Percentiles rank a stretch among this genome's conserved stretches.
Conservation (phyloP, 1,140 invertebrate genomes). For the Camponotus pennsylvanicus region DNA sequence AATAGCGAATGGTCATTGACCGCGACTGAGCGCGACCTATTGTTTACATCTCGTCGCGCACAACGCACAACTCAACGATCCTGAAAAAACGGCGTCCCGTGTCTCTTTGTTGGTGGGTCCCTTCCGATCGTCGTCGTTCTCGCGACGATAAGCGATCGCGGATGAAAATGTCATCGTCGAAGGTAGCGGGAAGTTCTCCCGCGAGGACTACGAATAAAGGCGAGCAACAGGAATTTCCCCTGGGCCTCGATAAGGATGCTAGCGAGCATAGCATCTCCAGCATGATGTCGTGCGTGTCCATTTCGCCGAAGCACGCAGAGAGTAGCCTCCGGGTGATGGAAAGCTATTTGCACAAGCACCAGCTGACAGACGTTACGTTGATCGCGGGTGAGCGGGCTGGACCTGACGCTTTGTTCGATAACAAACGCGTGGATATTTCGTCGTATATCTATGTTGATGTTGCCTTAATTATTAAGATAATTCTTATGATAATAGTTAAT, state of each 20-base stretch:
- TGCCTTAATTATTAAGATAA: background rate
- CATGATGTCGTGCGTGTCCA: conserved; percentile 78
- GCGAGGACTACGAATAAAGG: conserved; percentile 49
- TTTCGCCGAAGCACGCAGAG: conserved; percentile 91
- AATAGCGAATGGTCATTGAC: conserved; percentile 60
- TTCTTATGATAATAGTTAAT: background rate
- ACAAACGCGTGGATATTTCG: background rate
- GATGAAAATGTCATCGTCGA: conserved; percentile 16
- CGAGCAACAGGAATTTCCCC: conserved; percentile 69
- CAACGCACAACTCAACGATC: background rate
- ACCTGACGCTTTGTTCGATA: conserved; percentile 7
- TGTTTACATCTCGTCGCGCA: conserved; percentile 67
- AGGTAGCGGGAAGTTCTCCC: conserved; percentile 54
- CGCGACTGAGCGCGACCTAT: conserved; percentile 57
- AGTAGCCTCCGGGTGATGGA: conserved; percentile 93
- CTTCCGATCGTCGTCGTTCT: background rate
- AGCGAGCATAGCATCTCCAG: conserved; percentile 85
- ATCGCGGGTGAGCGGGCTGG: conserved; percentile 82
- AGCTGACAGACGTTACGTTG: conserved; percentile 93
- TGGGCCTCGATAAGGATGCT: conserved; percentile 77
- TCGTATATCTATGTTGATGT: background rate
- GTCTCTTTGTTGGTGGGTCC: background rate
- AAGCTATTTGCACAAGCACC: conserved; percentile 91
- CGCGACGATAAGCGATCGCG: background rate
- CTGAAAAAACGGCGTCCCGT: conserved; percentile 13